Evolutionary conservation across 2,113 vertebrate genomes (phyloP), one percentile per base, ranked within the genome.

Genomic region (Chunga burmeisteri): DNA sequence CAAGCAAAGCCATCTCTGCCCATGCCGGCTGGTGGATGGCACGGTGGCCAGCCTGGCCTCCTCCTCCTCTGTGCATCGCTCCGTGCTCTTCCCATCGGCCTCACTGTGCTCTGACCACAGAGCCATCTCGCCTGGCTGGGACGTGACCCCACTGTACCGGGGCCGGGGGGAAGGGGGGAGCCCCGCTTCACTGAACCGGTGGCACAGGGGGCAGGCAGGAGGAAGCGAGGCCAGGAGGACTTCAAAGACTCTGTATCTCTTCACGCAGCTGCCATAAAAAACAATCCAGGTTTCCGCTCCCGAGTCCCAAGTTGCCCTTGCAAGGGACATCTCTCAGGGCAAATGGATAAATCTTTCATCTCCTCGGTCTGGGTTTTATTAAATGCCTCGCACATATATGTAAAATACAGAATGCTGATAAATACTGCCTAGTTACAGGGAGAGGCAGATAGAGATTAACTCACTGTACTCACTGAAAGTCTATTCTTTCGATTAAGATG

Each of bases 271-370:
- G 96, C 93, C 92, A 88, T 88, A 92, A 96, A 97, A 97, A 97
- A 84, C 96, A 95, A 95, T 86, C 97, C 97, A 97, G 96, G 94
- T 91, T 97, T 97, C 96, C 95, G 90, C 86, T 95, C 77, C 71
- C 0, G 4, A 95, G 91, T 96, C 96, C 96, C 84, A 71, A 19
- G 90, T 66, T 97, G 95, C 96, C 96, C 93, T 83, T 63, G 6
- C 84, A 38, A 84, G 94, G 95, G 96, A 97, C 96, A 96, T 97
- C 94, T 95, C 95, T 81, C 72, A 92, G 96, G 93, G 95, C 92
- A 96, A 92, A 93, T 5, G 65, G 93, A 97, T 98, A 96, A 97
- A 98, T 97, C 97, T 97, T 97, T 96, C 97, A 96, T 96, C 96
- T 94, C 90, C 91, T 96, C 5, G 0, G 92, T 86, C 95, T 96